These are phyloP conservation scores for Turritopsis rubra DNA, from an alignment of 30 jellyfish, hydroid and myxozoan genomes.

Conservation along the genomic window DNA sequence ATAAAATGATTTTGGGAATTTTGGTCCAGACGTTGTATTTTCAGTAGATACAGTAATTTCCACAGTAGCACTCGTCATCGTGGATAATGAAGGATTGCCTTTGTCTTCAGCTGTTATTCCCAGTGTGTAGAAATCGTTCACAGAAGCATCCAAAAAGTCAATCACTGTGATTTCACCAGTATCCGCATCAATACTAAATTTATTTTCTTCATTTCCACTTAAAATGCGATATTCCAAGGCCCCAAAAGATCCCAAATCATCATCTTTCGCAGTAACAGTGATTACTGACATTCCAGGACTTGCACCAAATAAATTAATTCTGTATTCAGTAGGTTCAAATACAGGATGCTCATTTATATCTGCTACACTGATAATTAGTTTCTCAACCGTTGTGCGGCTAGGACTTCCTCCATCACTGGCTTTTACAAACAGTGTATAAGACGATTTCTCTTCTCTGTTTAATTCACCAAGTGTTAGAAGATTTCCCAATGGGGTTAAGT, in stretches of 20 bases:
- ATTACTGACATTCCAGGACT: constrained; percentile 53
- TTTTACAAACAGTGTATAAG: constrained; percentile 47
- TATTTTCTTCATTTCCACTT: constrained; percentile 28
- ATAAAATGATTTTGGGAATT: constrained; percentile 6
- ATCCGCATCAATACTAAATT: constrained; percentile 34
- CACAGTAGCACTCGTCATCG: constrained; percentile 10
- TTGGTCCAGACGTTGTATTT: background rate
- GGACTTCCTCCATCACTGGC: constrained; percentile 75
- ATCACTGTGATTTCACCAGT: constrained; percentile 50
- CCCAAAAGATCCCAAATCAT: constrained; percentile 49
- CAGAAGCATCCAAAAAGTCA: constrained; percentile 57
- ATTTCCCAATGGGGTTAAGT: background rate
- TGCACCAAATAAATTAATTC: constrained; percentile 55
- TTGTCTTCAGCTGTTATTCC: constrained; percentile 15
- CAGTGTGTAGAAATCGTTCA: constrained; percentile 8
- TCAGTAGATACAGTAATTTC: background rate
- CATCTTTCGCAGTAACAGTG: constrained; percentile 62
- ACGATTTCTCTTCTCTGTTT: background rate
- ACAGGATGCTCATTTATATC: constrained; percentile 46
- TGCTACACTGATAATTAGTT: background rate
- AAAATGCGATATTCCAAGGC: constrained; percentile 38
- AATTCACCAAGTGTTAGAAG: background rate
- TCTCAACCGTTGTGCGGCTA: constrained; percentile 3
- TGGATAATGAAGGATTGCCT: constrained; percentile 12
- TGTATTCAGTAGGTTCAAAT: constrained; percentile 37